Percentiles rank a stretch among this genome's conserved stretches.
Conservation (phyloP, 2,888 invertebrate species). For the Operophtera brumata region DNA sequence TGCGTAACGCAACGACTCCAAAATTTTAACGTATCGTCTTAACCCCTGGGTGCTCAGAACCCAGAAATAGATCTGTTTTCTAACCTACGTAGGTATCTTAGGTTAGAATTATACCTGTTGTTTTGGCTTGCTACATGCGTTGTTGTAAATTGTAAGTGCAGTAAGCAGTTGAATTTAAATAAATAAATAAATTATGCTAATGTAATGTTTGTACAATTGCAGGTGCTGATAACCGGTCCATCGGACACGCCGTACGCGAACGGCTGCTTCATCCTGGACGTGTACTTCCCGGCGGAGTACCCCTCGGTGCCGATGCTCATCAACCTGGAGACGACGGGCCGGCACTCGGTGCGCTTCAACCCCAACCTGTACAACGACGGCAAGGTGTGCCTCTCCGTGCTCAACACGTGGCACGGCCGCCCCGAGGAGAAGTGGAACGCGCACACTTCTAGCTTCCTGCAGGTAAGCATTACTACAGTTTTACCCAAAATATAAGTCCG, state of each 20-base stretch:
- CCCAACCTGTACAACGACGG: constrained; percentile 97
- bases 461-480: constrained; percentile 77
- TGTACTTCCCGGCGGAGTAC: constrained; percentile 92
- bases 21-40: too few species aligned
- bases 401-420: constrained; percentile 98
- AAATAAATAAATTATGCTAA: too few species aligned
- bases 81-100: too few species aligned
- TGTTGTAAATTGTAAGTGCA: too few species aligned
- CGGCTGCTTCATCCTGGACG: constrained; percentile 95
- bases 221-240: constrained; percentile 95
- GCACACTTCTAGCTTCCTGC: constrained; percentile 95
- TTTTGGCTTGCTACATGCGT: too few species aligned
- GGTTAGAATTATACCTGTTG: too few species aligned
- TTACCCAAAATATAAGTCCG: too few species aligned
- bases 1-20: too few species aligned
- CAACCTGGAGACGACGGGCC: constrained; percentile 94
- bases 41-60: too few species aligned
- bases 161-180: too few species aligned
- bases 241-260: constrained; percentile 95
- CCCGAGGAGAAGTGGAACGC: constrained; percentile 99
- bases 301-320: constrained; percentile 93
- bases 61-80: too few species aligned
- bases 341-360: constrained; percentile 94
- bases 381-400: constrained; percentile 94
- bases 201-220: constrained; percentile 15